Percentiles rank a stretch among this genome's conserved stretches.
Conservation (phyloP, 2,888 invertebrate genomes). For the Sipunculus nudus region DNA sequence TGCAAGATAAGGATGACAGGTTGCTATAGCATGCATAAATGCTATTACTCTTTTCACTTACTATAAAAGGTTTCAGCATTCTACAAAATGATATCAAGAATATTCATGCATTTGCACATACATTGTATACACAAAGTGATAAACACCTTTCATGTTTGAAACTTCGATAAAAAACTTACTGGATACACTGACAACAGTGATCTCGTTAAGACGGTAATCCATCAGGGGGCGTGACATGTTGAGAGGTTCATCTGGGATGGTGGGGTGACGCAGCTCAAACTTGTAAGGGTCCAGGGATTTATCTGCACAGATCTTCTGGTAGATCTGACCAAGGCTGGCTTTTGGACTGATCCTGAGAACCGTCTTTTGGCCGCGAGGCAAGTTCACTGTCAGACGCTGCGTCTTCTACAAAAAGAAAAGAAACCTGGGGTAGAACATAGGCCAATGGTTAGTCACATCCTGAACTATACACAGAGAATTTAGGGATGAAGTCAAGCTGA, state of each 20-base stretch:
- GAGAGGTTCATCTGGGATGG: slow-evolving; percentile 73
- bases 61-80: no score
- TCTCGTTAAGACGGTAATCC: slow-evolving; percentile 75
- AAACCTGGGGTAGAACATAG: slow-evolving; percentile 71
- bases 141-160: no score
- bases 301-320: slow-evolving; percentile 78
- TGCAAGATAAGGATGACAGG: no score
- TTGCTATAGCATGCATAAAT: no score
- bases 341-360: slow-evolving; percentile 79
- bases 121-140: no score
- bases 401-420: slow-evolving; percentile 60
- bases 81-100: no score
- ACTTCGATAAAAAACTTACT: slow-evolving; percentile 21
- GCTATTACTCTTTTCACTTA: no score
- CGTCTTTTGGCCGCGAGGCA: slow-evolving; percentile 82
- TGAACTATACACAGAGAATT: no score
- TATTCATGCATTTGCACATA: no score
- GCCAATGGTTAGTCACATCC: no score
- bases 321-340: slow-evolving; percentile 75
- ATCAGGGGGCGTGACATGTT: slow-evolving; percentile 72
- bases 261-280: slow-evolving; percentile 82
- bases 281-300: slow-evolving; percentile 78
- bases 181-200: slow-evolving; percentile 69
- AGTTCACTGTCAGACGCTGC: slow-evolving; percentile 72
- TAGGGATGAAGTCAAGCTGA: no score